Evolutionary conservation across 2,888 invertebrate species (phyloP).

Genomic region (Volucella inanis): DNA sequence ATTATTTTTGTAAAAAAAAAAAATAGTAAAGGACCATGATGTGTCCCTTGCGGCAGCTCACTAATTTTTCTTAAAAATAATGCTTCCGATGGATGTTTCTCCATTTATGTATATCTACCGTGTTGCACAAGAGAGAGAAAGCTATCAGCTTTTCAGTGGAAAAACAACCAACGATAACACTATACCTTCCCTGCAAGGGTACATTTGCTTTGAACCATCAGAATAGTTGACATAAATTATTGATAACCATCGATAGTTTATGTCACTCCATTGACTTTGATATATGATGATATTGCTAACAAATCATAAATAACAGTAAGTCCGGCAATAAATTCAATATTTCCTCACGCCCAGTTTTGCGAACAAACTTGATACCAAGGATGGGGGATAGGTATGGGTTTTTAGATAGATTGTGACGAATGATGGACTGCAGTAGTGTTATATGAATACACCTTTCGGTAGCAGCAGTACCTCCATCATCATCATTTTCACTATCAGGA

Average conservation of each 20-base stretch:
- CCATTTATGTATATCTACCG: too few relatives aligned
- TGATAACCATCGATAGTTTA: conserved; percentile 80
- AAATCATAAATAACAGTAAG: conserved; percentile 81
- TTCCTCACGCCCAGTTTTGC: conserved; percentile 77
- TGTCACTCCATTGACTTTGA: conserved; percentile 78
- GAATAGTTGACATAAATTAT: conserved; percentile 68
- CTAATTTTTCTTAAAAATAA: background rate
- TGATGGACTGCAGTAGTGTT: conserved; percentile 74
- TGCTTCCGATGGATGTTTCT: too few relatives aligned
- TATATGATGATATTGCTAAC: conserved; percentile 57
- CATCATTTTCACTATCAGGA: conserved; percentile 33
- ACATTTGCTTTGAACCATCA: conserved; percentile 15
- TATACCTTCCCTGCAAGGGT: background rate
- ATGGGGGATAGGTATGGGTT: conserved; percentile 79
- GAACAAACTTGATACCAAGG: conserved; percentile 2
- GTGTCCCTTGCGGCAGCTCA: background rate
- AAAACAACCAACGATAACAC: too few relatives aligned
- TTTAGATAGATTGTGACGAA: conserved; percentile 79
- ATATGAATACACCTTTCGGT: conserved; percentile 61
- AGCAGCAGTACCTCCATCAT: conserved; percentile 53
- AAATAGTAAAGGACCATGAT: background rate
- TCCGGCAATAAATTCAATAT: conserved; percentile 82
- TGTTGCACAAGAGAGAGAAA: too few relatives aligned
- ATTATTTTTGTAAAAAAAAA: background rate
- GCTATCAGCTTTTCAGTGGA: too few relatives aligned